Evolutionary conservation across 30 jellyfish, hydroid and myxozoan genomes (phyloP).

Genomic region (Sanderia malayensis): DNA sequence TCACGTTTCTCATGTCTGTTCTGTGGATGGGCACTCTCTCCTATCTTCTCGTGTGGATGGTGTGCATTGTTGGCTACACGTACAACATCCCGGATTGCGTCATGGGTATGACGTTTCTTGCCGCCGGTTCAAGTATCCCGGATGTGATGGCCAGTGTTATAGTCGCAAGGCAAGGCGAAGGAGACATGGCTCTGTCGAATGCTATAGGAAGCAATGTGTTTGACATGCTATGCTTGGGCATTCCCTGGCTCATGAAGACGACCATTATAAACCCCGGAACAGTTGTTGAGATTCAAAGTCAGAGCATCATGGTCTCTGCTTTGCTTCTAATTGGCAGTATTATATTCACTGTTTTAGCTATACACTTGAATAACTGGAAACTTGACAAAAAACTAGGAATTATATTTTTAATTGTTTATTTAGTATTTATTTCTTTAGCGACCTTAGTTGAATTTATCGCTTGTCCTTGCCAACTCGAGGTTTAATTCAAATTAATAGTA

Average conservation of each 20-base stretch:
- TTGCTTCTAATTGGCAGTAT: conserved; percentile 87
- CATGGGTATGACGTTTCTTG: conserved; percentile 99
- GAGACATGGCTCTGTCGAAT: conserved; percentile 97
- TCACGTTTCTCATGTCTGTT: conserved; percentile 94
- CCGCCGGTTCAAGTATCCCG: conserved; percentile 99
- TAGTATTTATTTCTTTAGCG: conserved; percentile 90
- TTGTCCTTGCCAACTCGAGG: conserved; percentile 95
- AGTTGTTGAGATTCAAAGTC: conserved; percentile 76
- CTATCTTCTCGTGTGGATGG: conserved; percentile 99
- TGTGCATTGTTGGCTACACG: conserved; percentile 87
- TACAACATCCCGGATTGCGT: conserved; percentile 98
- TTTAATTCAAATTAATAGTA: background rate
- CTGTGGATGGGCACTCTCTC: conserved; percentile 96
- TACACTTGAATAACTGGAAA: conserved; percentile 94
- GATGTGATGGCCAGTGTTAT: conserved; percentile 99
- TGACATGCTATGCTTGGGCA: conserved; percentile 97
- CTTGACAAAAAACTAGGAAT: conserved; percentile 84
- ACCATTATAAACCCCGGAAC: conserved; percentile 84
- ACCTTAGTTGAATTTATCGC: conserved; percentile 94
- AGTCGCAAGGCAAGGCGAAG: conserved; percentile 98
- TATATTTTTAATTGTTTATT: conserved; percentile 74
- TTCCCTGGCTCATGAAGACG: conserved; percentile 97
- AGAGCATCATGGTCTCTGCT: conserved; percentile 91
- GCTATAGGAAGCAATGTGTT: conserved; percentile 99
- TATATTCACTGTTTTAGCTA: conserved; percentile 77